Base-by-base conservation (phyloP, 92 coral and sea anemone genomes). In the Heliopora coerulea region DNA sequence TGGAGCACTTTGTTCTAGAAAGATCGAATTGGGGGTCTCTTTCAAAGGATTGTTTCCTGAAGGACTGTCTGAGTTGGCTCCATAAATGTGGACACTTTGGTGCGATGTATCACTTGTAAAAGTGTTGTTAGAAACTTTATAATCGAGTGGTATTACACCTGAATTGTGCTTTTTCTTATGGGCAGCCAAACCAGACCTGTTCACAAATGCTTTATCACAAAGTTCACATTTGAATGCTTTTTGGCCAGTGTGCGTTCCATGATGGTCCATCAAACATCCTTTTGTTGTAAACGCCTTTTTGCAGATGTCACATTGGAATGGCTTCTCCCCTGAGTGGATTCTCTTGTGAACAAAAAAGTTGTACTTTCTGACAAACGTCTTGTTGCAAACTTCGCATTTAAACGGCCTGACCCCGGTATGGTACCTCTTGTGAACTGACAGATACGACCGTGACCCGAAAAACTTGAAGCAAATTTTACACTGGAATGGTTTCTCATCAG, bases 351-450 rank as follows among this genome's bases (percentile, higher is more conserved):
- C 12, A 19, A 21, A 11, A 8, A 54, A 54, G n/a, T 0, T 11
- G 9, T 17, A 19, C 29, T 54, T 12, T 8, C 9, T 21, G 19
- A 4, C 23, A 17, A 54, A 54, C 4, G 23, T 0, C 12, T 10
- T 10, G 10, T 19, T 23, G 19, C 60, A 54, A 9, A 27, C 60
- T 1, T 54, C 29, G 19, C 60, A 54, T 27, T 54, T 37, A 37
- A 37, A 37, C 0, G 58, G 74, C 48, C 54, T 67, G 18, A 44
- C 74, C 11, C 58, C 41, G 14, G 42, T 44, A 56, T 67, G 74
- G n/a, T 1, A 0, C 25, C 17, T 58, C 5, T 12, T 12, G n/a
- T 58, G 63, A n/a, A n/a, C n/a, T n/a, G n/a, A n/a, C n/a, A n/a
- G n/a, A n/a, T n/a, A n/a, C n/a, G n/a, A n/a, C n/a, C n/a, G n/a